Evolutionary conservation across 2,888 invertebrate genomes (phyloP), one percentile per base, ranked within the genome.

Genomic region (Drosophila diplacantha): DNA sequence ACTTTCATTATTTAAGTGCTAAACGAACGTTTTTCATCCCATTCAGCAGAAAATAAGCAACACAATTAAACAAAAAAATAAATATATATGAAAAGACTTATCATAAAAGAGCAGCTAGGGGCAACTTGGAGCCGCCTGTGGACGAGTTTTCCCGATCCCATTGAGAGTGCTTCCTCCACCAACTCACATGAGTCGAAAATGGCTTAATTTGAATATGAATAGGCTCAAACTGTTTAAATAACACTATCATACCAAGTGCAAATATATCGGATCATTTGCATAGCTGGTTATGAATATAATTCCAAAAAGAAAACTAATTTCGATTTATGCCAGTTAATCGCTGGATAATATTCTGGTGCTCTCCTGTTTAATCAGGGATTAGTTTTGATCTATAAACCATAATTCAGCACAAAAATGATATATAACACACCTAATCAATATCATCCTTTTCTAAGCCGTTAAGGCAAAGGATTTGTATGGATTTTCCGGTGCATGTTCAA

Each of bases 1-100:
- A 37, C 65, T 55, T 52, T 71, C 53, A 71, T 60, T 71, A 69
- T 68, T 55, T 52, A 61, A 53, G 69, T 69, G 73, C 61, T 72
- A 74, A 74, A 66, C 50, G 65, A 74, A 69, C 51, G 53, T 49
- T 63, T 56, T 56, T 56, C 56, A 55, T 46, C 22, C 47, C 55
- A 63, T 64, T 63, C 55, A 55, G 16, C 31, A 38, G 49, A 64
- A 64, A 26, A 44, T 35, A 43, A 14, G 49, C 34, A 60, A 38
- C 31, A 56, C 56, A 56, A 59, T 59, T 58, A 56, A 56, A 31
- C 12, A 9, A 22, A 32, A 32, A 31, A 31, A 52, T 26, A 37
- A n/a, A 44, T 5, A 53, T 16, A 44, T 29, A 14, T 8, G 18
- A 11, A 57, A 54, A 57, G 39, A 16, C 11, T 18, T n/a, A 34